phyloP scores from a whole-genome alignment of 2,888 invertebrate species.

The Ophonus ardosiacus region DNA sequence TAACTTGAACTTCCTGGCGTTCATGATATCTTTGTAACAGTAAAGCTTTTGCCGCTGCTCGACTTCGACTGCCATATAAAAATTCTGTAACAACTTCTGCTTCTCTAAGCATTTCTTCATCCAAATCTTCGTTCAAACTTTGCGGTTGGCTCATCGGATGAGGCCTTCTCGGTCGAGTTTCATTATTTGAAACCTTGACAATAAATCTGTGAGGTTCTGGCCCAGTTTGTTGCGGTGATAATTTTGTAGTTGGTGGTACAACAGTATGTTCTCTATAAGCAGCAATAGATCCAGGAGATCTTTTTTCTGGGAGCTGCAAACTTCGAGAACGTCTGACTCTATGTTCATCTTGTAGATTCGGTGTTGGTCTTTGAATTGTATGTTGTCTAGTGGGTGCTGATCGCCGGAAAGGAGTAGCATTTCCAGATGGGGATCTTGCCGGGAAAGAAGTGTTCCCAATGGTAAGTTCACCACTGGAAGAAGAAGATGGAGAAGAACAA shows the following conservation, averaged over 20 bases:
- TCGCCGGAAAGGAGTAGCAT: slow-evolving; percentile 68
- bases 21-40: slow-evolving; percentile 74
- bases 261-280: slow-evolving; percentile 62
- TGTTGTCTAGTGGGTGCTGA: slow-evolving; percentile 65
- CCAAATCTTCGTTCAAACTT: slow-evolving; percentile 70
- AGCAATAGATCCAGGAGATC: slow-evolving; percentile 74
- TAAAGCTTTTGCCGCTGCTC: slow-evolving; percentile 77
- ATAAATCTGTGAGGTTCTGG: slow-evolving; percentile 62
- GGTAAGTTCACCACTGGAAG: slow-evolving; percentile 70
- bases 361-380: slow-evolving; percentile 19
- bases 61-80: slow-evolving; percentile 77
- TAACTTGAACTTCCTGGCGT: slow-evolving; percentile 68
- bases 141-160: slow-evolving; percentile 60
- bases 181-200: slow-evolving; percentile 63
- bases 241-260: slow-evolving; percentile 34
- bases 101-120: slow-evolving; percentile 77
- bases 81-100: slow-evolving; percentile 79
- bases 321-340: slow-evolving; percentile 79
- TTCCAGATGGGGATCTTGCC: slow-evolving; percentile 70
- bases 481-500: slow-evolving; percentile 70
- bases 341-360: slow-evolving; percentile 69
- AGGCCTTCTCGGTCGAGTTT: slow-evolving; percentile 50
- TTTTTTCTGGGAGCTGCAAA: slow-evolving; percentile 81
- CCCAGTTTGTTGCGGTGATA: slow-evolving; percentile 67
- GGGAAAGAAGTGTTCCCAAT: slow-evolving; percentile 70